phyloP scores from a whole-genome alignment of 2,113 vertebrate species.

The Anguilla japonica region DNA sequence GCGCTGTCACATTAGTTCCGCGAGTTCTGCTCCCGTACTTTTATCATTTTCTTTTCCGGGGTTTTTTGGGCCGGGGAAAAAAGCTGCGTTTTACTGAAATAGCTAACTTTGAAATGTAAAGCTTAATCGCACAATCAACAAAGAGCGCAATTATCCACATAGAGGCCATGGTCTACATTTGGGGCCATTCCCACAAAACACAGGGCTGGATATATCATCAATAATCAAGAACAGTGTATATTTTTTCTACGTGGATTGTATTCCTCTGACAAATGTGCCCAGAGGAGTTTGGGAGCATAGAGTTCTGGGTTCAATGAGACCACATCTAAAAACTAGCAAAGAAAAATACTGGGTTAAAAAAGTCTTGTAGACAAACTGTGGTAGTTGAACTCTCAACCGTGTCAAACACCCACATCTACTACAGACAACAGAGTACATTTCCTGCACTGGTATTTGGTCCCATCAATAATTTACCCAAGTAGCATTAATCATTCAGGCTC shows the following conservation, averaged over 20 bases:
- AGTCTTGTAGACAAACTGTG: neutral
- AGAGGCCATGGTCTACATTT: neutral
- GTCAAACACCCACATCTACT: neutral
- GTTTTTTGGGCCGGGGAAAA: conserved; percentile 49
- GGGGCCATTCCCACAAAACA: neutral
- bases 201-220: too few relatives aligned
- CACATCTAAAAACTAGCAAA: neutral
- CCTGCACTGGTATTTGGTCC: conserved; percentile 28
- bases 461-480: conserved; percentile 39
- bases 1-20: conserved; percentile 52
- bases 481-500: conserved; percentile 45
- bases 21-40: conserved; percentile 48
- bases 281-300: neutral
- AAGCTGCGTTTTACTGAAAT: conserved; percentile 35
- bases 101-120: neutral
- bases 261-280: neutral
- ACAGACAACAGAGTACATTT: conserved; percentile 4
- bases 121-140: neutral
- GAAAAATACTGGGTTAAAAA: neutral
- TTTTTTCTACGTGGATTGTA: neutral
- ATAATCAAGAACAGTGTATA: neutral
- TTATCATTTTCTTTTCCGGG: conserved; percentile 53
- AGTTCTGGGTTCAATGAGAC: neutral
- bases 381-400: neutral
- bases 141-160: neutral